phyloP scores from a whole-genome alignment of 1,140 invertebrate species.

The Halyomorpha halys region DNA sequence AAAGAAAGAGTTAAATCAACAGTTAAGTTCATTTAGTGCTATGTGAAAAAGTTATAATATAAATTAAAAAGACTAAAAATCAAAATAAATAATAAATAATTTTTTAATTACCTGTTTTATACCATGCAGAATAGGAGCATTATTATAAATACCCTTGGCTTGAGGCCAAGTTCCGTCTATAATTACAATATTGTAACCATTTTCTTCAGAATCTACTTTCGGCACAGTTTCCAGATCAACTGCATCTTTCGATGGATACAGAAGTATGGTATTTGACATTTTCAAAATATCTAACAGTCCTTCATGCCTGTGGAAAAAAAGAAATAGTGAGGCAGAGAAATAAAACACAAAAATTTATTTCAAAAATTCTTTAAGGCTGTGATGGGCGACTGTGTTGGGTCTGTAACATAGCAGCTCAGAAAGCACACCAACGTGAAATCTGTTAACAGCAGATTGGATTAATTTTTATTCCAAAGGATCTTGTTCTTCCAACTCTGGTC shows the following conservation, averaged over 20 bases:
- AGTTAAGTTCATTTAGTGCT: too few species aligned
- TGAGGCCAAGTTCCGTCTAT: conserved; percentile 92
- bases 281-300: conserved; percentile 55
- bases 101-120: conserved; percentile 44
- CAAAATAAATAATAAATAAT: neutral
- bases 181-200: conserved; percentile 66
- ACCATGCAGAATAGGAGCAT: conserved; percentile 52
- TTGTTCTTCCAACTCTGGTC: too few species aligned
- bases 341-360: too few species aligned
- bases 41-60: too few species aligned
- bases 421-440: too few species aligned
- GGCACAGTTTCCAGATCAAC: conserved; percentile 44
- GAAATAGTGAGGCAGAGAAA: neutral
- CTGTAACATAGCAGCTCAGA: too few species aligned
- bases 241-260: conserved; percentile 72
- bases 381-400: too few species aligned
- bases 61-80: too few species aligned
- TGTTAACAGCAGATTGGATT: too few species aligned
- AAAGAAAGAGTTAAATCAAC: too few species aligned
- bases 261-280: conserved; percentile 58
- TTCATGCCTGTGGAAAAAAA: conserved; percentile 45
- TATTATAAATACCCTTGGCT: conserved; percentile 74
- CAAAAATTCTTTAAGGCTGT: neutral
- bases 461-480: too few species aligned
- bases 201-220: conserved; percentile 30